Percentiles rank a stretch among this genome's conserved stretches.
Conservation (phyloP, 2,113 vertebrate species). For the Noctilio leporinus region DNA sequence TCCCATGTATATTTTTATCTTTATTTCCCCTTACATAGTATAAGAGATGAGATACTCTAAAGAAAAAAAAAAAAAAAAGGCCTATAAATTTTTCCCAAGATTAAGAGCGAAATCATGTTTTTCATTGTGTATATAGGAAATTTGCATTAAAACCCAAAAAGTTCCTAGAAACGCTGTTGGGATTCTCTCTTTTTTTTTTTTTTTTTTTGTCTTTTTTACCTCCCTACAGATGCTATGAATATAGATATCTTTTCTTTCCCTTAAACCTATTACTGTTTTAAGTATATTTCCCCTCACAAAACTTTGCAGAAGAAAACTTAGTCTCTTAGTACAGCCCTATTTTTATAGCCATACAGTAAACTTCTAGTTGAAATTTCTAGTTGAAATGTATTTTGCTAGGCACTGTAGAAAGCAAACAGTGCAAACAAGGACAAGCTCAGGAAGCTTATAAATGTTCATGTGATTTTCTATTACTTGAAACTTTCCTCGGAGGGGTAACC, state of each 20-base stretch:
- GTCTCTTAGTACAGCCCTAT: background rate
- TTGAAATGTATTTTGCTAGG: background rate
- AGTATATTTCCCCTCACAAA: background rate
- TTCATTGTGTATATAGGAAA: background rate
- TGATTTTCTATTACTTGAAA: background rate
- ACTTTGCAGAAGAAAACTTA: background rate
- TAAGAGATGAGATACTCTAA: background rate
- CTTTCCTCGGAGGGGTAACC: background rate
- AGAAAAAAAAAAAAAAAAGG: too few species aligned
- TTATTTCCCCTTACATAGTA: background rate
- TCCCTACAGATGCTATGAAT: background rate
- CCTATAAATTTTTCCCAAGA: background rate
- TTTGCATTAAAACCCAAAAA: background rate
- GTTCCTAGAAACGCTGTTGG: background rate
- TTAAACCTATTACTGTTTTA: background rate
- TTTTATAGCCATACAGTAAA: background rate
- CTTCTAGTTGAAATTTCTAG: background rate
- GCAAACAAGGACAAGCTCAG: background rate
- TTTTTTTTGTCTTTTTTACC: background rate
- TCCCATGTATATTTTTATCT: background rate
- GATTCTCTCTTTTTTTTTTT: background rate
- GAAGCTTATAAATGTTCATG: background rate
- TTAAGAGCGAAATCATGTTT: background rate
- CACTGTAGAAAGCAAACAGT: background rate
- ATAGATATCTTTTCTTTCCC: background rate